Base-by-base conservation (phyloP, 2,113 vertebrate genomes). In the Chloebia gouldiae region DNA sequence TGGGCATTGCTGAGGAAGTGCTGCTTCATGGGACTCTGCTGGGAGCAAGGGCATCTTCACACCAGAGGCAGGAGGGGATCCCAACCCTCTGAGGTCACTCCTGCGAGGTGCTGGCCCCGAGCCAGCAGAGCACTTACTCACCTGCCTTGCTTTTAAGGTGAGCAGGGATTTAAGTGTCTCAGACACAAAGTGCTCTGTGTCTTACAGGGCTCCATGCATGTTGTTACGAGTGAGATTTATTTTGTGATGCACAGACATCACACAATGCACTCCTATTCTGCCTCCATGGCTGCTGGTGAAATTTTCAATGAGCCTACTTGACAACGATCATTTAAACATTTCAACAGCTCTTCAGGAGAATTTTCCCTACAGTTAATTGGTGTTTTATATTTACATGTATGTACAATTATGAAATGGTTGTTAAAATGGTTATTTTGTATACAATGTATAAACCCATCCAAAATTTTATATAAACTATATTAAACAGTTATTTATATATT, bases 41-140 rank as follows among this genome's bases (percentile, higher is more conserved):
- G 28, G 15, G 35, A 73, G 56, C 69, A 40, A 71, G 57, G 66
- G 45, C 81, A 42, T 65, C 78, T 23, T 64, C 81, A 21, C 27
- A 9, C 13, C 84, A 18, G 47, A 51, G 76, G 35, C 78, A 64
- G 35, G 31, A 77, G 42, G 47, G 57, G 51, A 76, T 82, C 78
- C 73, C 37, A 21, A 0, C 2, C 22, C 84, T 45, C 63, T 5
- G 39, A 84, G 87, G 72, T 79, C 81, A 33, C 42, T 54, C 21
- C 56, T 71, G 56, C 8, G 15, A 63, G 56, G 39, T 0, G 0
- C 81, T 95, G 95, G 84, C 87, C 72, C 57, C 3, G 5, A 23
- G 93, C 90, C 96, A 96, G 90, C 47, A 64, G 50, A 88, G 87
- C 93, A 94, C 90, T 95, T 19, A 60, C 75, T 80, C 88, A 95